Base-by-base conservation (phyloP, 1,140 invertebrate species). In the Zaprionus nigranus region DNA sequence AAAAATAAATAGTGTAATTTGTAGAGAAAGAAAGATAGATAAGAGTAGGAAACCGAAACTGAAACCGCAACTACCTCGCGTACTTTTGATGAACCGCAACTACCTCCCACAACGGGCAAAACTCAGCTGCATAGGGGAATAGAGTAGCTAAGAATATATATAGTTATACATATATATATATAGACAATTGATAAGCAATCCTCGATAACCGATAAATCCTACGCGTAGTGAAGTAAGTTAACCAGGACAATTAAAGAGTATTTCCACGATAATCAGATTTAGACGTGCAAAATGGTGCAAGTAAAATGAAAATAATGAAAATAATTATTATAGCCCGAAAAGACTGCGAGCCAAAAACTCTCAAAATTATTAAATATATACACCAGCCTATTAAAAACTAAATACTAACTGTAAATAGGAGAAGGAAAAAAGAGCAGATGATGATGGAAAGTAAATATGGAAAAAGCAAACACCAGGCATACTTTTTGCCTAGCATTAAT, bases 261-360 rank as follows among this genome's bases (percentile, higher is more conserved):
- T 80, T 69, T 86, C 81, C 78, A 74, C 72, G 84, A 88, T 88
- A 88, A 88, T 88, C 84, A 34, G 30, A 88, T 81, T 76, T 79
- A 88, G 75, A 65, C 43, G 59, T 75, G 76, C 71, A 75, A 76
- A 79, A 76, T 70, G 73, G 73, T 65, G 74, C 61, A 79, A 80
- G 67, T 49, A 34, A 11, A 11, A 34, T 75, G 82, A 74, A 74
- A 74, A 69, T 72, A 75, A 81, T 58, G 63, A 66, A 82, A 76
- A 75, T 75, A 86, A 88, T 88, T 81, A 88, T 85, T 79, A 80
- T 90, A 90, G 86, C 85, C 85, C 85, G 70, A 91, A 91, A 91
- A 91, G 87, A 91, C 87, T 91, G 87, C 81, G 87, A 91, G 87
- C 87, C 83, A 80, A 81, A 91, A 91, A 87, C 88, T 91, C 87